A percentile compares a stretch with the other conserved stretches of the same genome.
Evolutionary conservation across 92 coral and sea anemone genomes (phyloP).

Genomic region (Pocillopora grandis): DNA sequence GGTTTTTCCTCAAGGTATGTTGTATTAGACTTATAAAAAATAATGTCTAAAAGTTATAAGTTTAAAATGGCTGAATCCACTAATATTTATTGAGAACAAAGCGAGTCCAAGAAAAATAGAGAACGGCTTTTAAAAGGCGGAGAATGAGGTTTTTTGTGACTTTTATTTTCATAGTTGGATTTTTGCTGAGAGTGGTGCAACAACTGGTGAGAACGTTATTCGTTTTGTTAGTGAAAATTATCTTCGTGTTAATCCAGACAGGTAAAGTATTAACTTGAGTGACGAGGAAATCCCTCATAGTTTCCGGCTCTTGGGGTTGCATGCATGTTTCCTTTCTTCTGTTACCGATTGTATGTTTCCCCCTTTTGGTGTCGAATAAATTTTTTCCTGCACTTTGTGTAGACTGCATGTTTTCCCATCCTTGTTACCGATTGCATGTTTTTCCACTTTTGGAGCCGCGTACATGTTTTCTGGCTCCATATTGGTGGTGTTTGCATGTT

Average conservation of each 20-base stretch:
- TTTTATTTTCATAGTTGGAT: constrained; percentile 65
- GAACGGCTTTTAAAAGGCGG: neutral
- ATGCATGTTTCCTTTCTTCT: neutral
- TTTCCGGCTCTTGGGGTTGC: no score
- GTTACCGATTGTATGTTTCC: neutral
- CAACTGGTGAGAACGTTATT: neutral
- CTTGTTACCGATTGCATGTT: neutral
- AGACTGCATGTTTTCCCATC: neutral
- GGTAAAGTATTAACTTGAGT: neutral
- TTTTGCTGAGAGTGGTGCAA: constrained; percentile 52
- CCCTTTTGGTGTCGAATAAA: no score
- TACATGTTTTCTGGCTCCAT: no score
- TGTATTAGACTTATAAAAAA: no score
- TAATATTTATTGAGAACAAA: no score
- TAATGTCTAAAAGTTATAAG: no score
- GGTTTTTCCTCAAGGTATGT: no score
- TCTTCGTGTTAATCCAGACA: neutral
- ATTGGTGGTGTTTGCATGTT: no score
- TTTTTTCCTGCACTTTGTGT: no score
- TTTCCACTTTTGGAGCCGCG: no score
- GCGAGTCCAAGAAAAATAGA: no score
- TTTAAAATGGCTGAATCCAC: no score
- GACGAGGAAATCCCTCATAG: neutral
- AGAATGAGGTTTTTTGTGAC: neutral
- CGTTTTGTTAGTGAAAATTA: neutral